Percentiles rank a stretch among this genome's conserved stretches.
These are phyloP conservation scores for Oxyteleia sp. DNA, from an alignment of 2,888 invertebrate species.

Conservation along the genomic window DNA sequence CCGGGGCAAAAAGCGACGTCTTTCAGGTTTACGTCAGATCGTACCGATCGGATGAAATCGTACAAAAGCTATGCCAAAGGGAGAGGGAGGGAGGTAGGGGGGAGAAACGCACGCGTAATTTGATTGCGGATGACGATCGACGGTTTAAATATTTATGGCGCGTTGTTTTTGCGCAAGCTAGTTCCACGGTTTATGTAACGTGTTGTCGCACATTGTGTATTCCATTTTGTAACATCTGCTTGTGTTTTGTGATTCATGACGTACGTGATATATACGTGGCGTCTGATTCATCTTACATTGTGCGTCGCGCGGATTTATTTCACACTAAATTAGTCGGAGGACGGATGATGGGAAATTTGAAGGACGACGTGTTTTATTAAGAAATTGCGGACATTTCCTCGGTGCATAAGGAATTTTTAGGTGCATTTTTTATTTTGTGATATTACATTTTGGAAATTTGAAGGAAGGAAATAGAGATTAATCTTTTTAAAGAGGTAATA, in stretches of 20 bases:
- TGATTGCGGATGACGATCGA: conserved; percentile 37
- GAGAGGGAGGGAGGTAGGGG: too few species aligned
- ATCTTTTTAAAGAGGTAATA: too few species aligned
- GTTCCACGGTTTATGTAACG: conserved; percentile 43
- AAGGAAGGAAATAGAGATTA: too few species aligned
- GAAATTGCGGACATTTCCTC: neutral
- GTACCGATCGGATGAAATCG: conserved; percentile 32
- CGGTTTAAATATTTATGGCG: conserved; percentile 42
- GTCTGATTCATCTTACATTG: conserved; percentile 53
- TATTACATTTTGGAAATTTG: too few species aligned
- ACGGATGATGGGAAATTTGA: conserved; percentile 14
- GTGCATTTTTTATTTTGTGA: too few species aligned
- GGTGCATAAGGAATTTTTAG: too few species aligned
- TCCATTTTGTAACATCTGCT: conserved; percentile 60
- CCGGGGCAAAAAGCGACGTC: conserved; percentile 25
- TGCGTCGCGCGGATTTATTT: conserved; percentile 38
- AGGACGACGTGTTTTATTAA: neutral
- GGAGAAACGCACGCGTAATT: neutral
- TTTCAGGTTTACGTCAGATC: conserved; percentile 32
- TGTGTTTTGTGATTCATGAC: conserved; percentile 56
- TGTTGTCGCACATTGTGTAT: conserved; percentile 45
- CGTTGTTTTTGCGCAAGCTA: conserved; percentile 16
- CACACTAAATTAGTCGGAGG: conserved; percentile 38
- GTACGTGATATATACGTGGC: conserved; percentile 38
- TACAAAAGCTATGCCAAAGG: conserved; percentile 7